Evolutionary conservation across 2,797 vertebrate species (phyloP).

Genomic region (Distichodus sexfasciatus): DNA sequence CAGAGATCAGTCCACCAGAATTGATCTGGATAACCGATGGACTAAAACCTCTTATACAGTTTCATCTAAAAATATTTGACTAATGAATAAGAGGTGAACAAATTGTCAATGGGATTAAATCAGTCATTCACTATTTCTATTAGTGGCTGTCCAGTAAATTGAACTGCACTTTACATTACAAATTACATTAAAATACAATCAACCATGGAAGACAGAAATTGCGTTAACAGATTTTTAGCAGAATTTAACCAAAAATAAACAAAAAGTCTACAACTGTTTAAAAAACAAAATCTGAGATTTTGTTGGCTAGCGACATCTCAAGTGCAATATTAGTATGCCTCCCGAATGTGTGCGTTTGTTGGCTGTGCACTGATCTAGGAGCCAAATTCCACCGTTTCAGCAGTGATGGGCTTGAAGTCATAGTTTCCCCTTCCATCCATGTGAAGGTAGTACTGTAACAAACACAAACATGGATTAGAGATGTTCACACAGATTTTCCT

Average conservation of each 20-base stretch:
- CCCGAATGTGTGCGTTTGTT: neutral
- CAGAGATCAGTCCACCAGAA: slow-evolving; percentile 21
- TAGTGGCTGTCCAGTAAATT: slow-evolving; percentile 43
- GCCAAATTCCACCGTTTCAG: slow-evolving; percentile 94
- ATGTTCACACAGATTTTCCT: neutral
- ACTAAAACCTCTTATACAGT: slow-evolving; percentile 16
- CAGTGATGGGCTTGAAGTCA: slow-evolving; percentile 94
- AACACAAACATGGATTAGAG: neutral
- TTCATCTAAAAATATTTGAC: slow-evolving; percentile 42
- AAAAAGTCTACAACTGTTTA: slow-evolving; percentile 60
- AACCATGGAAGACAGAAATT: slow-evolving; percentile 73
- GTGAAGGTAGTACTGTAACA: slow-evolving; percentile 86
- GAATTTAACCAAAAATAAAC: slow-evolving; percentile 36
- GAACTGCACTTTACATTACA: slow-evolving; percentile 63
- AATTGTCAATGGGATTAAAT: slow-evolving; percentile 32
- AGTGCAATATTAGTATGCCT: slow-evolving; percentile 54
- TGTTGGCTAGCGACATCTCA: slow-evolving; percentile 52
- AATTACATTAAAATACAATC: slow-evolving; percentile 73
- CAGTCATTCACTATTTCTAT: slow-evolving; percentile 32
- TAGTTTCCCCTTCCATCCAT: slow-evolving; percentile 98
- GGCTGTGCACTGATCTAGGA: slow-evolving; percentile 70
- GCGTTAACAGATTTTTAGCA: slow-evolving; percentile 57
- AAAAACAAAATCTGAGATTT: slow-evolving; percentile 70
- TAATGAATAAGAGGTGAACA: slow-evolving; percentile 33
- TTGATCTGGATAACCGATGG: slow-evolving; percentile 27